Base-by-base conservation (phyloP, 2,797 vertebrate genomes). In the Hemitrygon akajei region DNA sequence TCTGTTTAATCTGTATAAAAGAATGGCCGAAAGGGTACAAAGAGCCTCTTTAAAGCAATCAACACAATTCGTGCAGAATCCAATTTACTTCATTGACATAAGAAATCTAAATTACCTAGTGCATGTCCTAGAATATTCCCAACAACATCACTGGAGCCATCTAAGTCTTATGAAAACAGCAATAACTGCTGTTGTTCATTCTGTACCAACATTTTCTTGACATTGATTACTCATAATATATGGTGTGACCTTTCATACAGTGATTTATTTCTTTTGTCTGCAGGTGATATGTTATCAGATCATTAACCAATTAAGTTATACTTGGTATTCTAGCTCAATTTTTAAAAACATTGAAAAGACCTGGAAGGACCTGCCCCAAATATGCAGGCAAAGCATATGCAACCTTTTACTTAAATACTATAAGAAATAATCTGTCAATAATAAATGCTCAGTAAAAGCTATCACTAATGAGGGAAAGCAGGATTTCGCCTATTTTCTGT, bases 41-140 rank as follows among this genome's bases (percentile, higher is more conserved):
- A 92, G 0, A 73, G 22, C 25, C 30, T 92, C 73, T 12, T 73
- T 71, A 73, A 92, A 91, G 14, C 37, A 73, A 73, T 47, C 34
- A 14, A 92, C 37, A 27, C 37, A 47, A 73, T 75, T 92, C 89
- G 69, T 40, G 89, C 40, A 27, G 89, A 75, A 73, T 40, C 34
- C 89, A 92, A 92, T 47, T 73, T 92, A 73, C 66, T 92, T 73
- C 73, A 92, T 92, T 92, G 89, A 66, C 71, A 73, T 92, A 73
- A 63, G 84, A 66, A 87, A 66, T 87, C 58, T 87, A 87, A 87
- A 87, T 63, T 63, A 87, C 58, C 84, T 30, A 87, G 84, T 87
- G 30, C 60, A 87, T 87, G 60, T 63, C 14, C 30, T 60, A 87
- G n/a, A 63, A 63, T 11, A n/a, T 63, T 63, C 63, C 84, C 60